These are phyloP conservation scores for Idaea aversata DNA, from an alignment of 2,888 invertebrate species.

Conservation along the genomic window DNA sequence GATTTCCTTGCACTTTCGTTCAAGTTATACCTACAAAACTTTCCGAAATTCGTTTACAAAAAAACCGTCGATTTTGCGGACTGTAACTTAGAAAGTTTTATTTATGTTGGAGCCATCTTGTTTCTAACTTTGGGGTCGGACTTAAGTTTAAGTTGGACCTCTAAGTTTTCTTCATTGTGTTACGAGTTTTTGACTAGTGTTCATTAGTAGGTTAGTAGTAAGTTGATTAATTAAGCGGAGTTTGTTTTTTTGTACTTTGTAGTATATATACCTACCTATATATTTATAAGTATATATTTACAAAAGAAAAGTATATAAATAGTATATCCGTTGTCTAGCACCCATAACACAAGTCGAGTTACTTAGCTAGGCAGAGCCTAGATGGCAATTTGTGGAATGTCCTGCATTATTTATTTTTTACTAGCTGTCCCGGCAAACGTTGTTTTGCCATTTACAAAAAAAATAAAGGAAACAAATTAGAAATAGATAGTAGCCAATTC, in stretches of 20 bases:
- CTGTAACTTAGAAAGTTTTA: neutral
- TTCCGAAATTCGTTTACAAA: neutral
- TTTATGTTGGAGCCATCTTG: neutral
- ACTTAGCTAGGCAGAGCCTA: too few species aligned
- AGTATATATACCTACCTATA: too few species aligned
- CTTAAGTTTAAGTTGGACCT: neutral
- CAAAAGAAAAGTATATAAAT: too few species aligned
- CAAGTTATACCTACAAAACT: neutral
- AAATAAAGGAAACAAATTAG: too few species aligned
- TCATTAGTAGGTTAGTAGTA: neutral
- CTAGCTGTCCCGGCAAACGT: too few species aligned
- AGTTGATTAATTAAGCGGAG: neutral
- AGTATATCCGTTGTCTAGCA: too few species aligned
- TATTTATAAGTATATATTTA: too few species aligned
- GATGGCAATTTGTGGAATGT: too few species aligned
- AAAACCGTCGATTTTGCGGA: neutral
- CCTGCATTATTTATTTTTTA: too few species aligned
- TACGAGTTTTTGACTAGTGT: constrained; percentile 1
- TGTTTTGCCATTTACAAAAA: too few species aligned
- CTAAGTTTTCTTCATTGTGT: neutral
- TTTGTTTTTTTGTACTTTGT: neutral
- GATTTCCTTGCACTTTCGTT: neutral
- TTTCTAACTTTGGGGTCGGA: neutral
- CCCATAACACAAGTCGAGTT: too few species aligned
- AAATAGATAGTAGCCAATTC: too few species aligned